Percentiles rank a stretch among this genome's conserved stretches.
These are phyloP conservation scores for Martes flavigula DNA, from an alignment of 2,797 vertebrate species.

Conservation along the genomic window DNA sequence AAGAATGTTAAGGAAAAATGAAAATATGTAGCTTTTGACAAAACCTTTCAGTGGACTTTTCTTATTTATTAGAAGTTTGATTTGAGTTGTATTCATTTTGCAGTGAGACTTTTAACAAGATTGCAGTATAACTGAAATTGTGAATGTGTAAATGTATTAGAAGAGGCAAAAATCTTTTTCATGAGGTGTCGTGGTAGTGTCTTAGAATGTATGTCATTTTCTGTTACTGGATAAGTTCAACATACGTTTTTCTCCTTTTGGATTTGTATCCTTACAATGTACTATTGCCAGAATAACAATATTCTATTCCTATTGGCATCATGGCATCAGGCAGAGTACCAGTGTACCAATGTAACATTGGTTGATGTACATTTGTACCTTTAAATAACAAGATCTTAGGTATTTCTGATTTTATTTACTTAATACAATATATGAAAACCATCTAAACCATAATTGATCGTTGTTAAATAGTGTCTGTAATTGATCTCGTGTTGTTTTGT, in stretches of 20 bases:
- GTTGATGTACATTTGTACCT: neutral
- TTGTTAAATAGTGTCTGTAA: neutral
- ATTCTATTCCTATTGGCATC: neutral
- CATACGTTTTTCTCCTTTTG: neutral
- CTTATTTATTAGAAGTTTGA: neutral
- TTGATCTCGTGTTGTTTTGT: neutral
- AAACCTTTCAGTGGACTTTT: neutral
- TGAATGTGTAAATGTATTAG: neutral
- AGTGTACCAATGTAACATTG: neutral
- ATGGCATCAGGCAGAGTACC: neutral
- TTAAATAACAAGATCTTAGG: neutral
- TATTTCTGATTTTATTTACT: neutral
- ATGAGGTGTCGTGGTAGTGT: neutral
- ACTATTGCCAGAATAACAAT: neutral
- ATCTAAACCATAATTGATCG: neutral
- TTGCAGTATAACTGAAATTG: neutral
- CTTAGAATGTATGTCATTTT: neutral
- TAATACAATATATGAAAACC: neutral
- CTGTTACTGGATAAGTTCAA: neutral
- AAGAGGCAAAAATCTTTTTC: neutral
- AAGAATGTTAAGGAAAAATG: conserved; percentile 26
- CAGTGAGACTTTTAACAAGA: neutral
- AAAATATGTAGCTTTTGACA: neutral
- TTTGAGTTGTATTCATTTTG: neutral
- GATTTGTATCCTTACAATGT: neutral